Base-by-base conservation (phyloP, 1,140 invertebrate species). In the Odontomachus brunneus region DNA sequence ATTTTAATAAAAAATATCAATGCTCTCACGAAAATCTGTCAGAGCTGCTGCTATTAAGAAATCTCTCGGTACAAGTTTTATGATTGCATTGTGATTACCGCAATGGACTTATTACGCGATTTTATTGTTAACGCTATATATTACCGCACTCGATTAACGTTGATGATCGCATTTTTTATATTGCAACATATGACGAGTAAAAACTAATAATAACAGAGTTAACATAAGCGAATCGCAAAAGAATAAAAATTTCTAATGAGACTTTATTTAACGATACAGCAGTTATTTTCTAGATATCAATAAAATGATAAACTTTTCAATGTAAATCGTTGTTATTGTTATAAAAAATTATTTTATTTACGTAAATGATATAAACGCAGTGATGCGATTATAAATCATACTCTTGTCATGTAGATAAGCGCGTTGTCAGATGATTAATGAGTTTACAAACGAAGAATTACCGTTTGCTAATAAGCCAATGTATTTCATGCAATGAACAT, bases 241-340 rank as follows among this genome's bases (percentile, higher is more conserved):
- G 17, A 75, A 49, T 75, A 62, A 62, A 75, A 48, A 49, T 49
- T 15, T 57, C 14, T 55, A n/a, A 26, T 19, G 38, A n/a, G n/a
- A 38, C 4, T 33, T 55, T 72, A 3, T 74, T 2, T 24, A 49
- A 66, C 24, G 11, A 38, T 73, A 26, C 57, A 14, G 0, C 19
- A n/a, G 19, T 7, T 55, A 26, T 67, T 11, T 15, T 33, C 7
- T 51, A 12, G n/a, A 75, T 15, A 49, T 49, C 26, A 14, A 5
- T 17, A 75, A 51, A 51, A 75, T 60, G 4, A 75, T 75, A 63
- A 63, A 62, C 4, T 15, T 3, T 2, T 14, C 51, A 11, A 60
- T 12, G 7, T 15, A 0, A 29, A 17, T 38, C 15, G 22, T 62
- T 74, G 24, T 74, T 29, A 26, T 33, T 33, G 19, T 1, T 51